Evolutionary conservation across 2,113 vertebrate species (phyloP).

Genomic region (Triplophysa rosa): DNA sequence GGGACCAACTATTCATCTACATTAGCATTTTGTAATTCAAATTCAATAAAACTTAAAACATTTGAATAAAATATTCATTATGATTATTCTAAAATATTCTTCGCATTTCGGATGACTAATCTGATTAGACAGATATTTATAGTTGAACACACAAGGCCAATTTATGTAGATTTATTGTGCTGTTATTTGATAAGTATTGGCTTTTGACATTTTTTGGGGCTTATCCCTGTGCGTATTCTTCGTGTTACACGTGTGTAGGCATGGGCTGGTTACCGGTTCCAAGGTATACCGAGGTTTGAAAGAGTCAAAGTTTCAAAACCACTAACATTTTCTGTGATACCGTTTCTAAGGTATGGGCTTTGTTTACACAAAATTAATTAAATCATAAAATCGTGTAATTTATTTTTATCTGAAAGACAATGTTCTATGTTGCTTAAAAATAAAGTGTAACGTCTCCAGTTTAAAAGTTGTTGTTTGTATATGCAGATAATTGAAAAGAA

Average conservation of each 20-base stretch:
- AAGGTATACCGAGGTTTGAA: no score
- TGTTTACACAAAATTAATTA: no score
- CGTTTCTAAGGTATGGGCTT: no score
- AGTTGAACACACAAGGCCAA: background rate
- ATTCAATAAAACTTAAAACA: background rate
- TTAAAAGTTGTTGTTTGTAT: no score
- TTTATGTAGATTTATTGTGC: background rate
- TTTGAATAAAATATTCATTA: background rate
- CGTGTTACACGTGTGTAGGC: background rate
- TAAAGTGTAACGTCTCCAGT: no score
- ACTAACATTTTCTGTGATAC: no score
- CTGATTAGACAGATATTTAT: background rate
- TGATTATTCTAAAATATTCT: background rate
- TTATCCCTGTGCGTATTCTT: background rate
- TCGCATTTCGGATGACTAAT: background rate
- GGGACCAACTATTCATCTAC: background rate
- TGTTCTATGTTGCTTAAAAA: no score
- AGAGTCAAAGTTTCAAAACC: no score
- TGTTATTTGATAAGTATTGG: background rate
- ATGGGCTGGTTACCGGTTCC: no score
- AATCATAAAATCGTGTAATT: no score
- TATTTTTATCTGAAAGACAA: no score
- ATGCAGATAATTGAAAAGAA: no score
- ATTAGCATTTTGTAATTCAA: background rate
- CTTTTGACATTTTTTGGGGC: background rate